Evolutionary conservation across 2,113 vertebrate genomes (phyloP), one percentile per base, ranked within the genome.

Genomic region (Seriola dumerili): DNA sequence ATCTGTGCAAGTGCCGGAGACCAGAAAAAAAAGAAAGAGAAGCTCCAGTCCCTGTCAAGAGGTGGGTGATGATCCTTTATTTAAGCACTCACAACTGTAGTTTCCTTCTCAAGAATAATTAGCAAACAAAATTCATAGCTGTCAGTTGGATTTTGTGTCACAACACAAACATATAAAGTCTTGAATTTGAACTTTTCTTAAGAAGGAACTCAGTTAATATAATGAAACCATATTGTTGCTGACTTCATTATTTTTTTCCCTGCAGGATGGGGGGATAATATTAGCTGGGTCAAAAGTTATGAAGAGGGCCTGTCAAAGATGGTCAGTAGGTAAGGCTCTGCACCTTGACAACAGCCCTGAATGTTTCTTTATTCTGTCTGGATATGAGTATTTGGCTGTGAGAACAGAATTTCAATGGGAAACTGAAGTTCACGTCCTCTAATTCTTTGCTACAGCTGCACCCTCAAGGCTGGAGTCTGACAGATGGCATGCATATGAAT

Each of bases 231-330:
- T 8, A 38, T 23, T 34, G 1, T 38, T 44, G 1, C 21, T 65
- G 42, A 63, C 17, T 11, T 44, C 23, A 73, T 19, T 72, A 67
- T 54, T 32, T 50, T 8, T 21, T 32, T 40, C 23, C 44, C 91
- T 93, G 59, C 78, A 98, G 97, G 97, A 14, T 98, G 96, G 97
- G 96, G 96, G 23, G 87, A 95, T 84, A 90, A 92, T 34, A 96
- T 97, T 65, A 91, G 52, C 0, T 98, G 97, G 97, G 94, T 95
- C 14, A 88, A 96, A 88, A 96, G 92, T 40, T 97, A 97, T 29
- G 96, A 97, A 81, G 96, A 96, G 65, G 97, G 94, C 9, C 94
- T 97, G 76, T 86, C 89, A 58, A 94, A 95, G 85, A 94, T 94
- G 23, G 90, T 82, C 36, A 88, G 94, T 84, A 97, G 94, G 97